Evolutionary conservation across 2,888 invertebrate genomes (phyloP).

Genomic region (Acanthopleura granulata): DNA sequence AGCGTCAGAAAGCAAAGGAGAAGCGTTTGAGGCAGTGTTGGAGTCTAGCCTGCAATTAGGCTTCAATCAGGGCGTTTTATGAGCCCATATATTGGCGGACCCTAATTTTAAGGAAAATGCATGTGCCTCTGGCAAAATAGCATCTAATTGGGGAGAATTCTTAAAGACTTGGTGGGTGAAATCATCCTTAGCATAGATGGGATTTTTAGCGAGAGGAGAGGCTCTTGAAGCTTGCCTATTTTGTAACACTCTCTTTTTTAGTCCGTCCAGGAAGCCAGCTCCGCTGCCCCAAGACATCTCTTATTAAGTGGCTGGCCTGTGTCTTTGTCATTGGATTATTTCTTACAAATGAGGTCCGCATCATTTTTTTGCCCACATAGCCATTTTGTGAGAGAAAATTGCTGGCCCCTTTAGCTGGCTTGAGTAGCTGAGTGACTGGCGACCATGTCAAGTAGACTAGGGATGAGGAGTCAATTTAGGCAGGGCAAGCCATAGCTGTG

Average conservation of each 20-base stretch:
- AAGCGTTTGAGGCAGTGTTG: background rate
- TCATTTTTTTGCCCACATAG: constrained; percentile 15
- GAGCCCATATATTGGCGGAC: background rate
- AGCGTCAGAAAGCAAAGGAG: background rate
- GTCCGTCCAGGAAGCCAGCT: constrained; percentile 9
- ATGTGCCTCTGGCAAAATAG: background rate
- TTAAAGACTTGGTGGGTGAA: constrained; percentile 3
- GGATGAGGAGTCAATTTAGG: too few species aligned
- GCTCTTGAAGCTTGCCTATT: background rate
- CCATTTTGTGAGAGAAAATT: constrained; percentile 15
- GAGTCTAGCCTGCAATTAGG: constrained; percentile 15
- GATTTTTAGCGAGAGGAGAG: constrained; percentile 4
- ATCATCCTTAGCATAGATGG: constrained; percentile 7
- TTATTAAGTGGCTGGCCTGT: constrained; percentile 4
- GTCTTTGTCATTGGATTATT: constrained; percentile 16
- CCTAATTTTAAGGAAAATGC: constrained; percentile 11
- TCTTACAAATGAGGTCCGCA: constrained; percentile 11
- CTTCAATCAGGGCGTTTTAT: constrained; percentile 9
- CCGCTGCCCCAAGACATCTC: background rate
- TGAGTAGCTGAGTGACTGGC: background rate
- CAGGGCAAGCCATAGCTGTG: too few species aligned
- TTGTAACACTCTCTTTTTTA: background rate
- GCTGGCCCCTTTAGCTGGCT: background rate
- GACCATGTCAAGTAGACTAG: too few species aligned
- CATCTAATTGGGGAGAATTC: constrained; percentile 11